A percentile compares a stretch with the other conserved stretches of the same genome.
Conservation (phyloP, 2,797 vertebrate species). For the Falco rusticolus region DNA sequence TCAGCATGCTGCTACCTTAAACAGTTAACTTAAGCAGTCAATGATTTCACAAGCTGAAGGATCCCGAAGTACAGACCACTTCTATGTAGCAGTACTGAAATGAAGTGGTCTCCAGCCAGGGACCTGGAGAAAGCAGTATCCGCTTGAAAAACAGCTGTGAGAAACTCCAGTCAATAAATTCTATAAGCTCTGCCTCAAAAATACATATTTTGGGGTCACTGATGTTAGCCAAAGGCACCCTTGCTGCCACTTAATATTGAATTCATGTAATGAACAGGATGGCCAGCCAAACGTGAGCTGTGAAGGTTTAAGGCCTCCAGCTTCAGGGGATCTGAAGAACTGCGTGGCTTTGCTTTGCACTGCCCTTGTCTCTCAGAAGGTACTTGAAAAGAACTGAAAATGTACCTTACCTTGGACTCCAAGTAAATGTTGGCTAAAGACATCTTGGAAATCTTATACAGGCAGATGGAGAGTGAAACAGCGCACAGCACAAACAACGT, state of each 20-base stretch:
- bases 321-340: neutral
- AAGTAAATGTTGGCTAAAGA: conserved; percentile 96
- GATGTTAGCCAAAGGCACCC: neutral
- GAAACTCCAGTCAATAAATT: neutral
- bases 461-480: conserved; percentile 91
- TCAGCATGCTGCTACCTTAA: neutral
- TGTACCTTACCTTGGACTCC: conserved; percentile 91
- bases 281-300: neutral
- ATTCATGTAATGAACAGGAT: neutral
- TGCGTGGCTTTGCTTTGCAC: neutral
- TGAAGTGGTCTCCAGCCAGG: neutral
- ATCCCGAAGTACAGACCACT: neutral
- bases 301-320: neutral
- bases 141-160: neutral
- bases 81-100: neutral
- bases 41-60: neutral
- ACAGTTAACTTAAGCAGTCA: neutral
- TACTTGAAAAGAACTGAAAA: conserved; percentile 50
- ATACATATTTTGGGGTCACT: neutral
- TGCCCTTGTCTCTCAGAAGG: neutral
- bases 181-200: neutral
- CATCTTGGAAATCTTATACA: conserved; percentile 98
- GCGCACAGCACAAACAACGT: conserved; percentile 93
- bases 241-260: neutral
- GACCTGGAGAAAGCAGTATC: neutral